Conservation (phyloP, 2,888 invertebrate genomes). For the Choristoneura rosaceana region DNA sequence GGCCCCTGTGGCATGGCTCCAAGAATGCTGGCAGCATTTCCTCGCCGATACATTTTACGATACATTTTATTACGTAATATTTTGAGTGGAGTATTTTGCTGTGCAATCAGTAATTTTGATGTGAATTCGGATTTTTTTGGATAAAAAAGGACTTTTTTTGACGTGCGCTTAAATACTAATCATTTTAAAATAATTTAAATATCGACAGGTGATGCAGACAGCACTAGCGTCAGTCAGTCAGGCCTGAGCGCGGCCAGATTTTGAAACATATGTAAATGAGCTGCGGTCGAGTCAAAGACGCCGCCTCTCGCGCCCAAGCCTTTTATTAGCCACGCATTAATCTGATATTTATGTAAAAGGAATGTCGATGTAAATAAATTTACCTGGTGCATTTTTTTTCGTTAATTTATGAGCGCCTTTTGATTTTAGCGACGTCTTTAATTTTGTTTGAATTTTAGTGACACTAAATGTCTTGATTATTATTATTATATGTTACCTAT, state of each 20-base stretch:
- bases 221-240: constrained; percentile 63
- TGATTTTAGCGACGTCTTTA: constrained; percentile 35
- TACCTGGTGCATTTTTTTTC: constrained; percentile 35
- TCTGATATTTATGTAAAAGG: constrained; percentile 61
- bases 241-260: constrained; percentile 67
- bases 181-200: constrained; percentile 51
- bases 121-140: too few relatives aligned
- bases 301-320: constrained; percentile 66
- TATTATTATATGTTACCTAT: not conserved
- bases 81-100: too few relatives aligned
- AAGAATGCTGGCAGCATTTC: too few relatives aligned
- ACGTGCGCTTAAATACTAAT: too few relatives aligned
- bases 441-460: constrained; percentile 18
- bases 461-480: constrained; percentile 11
- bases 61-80: too few relatives aligned
- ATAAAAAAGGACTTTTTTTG: too few relatives aligned
- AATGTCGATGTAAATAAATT: constrained; percentile 56
- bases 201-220: constrained; percentile 62
- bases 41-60: too few relatives aligned
- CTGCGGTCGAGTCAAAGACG: constrained; percentile 66
- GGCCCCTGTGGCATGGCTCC: too few relatives aligned
- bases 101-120: too few relatives aligned
- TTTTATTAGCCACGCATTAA: constrained; percentile 71
- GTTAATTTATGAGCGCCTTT: constrained; percentile 26
- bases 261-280: constrained; percentile 81